Base-by-base conservation (phyloP, 2,113 vertebrate species). In the Catharus bicknelli region DNA sequence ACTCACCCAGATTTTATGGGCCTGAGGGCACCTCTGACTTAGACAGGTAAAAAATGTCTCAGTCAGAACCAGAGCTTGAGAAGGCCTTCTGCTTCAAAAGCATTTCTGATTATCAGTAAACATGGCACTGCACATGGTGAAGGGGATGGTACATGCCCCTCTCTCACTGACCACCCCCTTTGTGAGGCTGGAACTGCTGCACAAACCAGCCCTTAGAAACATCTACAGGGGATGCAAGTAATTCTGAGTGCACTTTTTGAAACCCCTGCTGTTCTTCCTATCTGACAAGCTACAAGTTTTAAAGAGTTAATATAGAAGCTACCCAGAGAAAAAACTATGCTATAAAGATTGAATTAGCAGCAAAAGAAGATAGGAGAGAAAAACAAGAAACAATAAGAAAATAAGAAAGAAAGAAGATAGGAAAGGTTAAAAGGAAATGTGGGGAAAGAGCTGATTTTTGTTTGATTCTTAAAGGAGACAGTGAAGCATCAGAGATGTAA, bases 391-490 rank as follows among this genome's bases (percentile, higher is more conserved):
- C 23, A 78, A 36, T 7, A 0, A 22, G 45, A 47, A 47, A 47
- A 15, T 26, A 66, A 62, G 25, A 22, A 93, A 76, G 40, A 68
- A 80, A 66, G 68, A 91, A 79, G 19, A 79, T 9, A 36, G 43
- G 62, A 80, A 86, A 90, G 15, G 26, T 93, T 77, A 88, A 69
- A 89, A 83, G 59, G 42, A 94, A 91, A 69, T 14, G 27, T 38
- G 23, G 77, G 43, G 30, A 57, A 95, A 74, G 22, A 89, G n/a
- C 38, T 38, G 3, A 69, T 58, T 94, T 88, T 53, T 64, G 27
- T 79, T 79, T 85, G 45, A 89, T 63, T 89, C 50, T 58, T 75
- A 78, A 95, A 94, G 57, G 48, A 81, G 58, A n/a, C 27, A 0
- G 78, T 78, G 77, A 26, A 88, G 32, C 42, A 86, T 66, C 51